Evolutionary conservation across 2,113 vertebrate genomes (phyloP).

Genomic region (Dunckerocampus dactyliophorus): DNA sequence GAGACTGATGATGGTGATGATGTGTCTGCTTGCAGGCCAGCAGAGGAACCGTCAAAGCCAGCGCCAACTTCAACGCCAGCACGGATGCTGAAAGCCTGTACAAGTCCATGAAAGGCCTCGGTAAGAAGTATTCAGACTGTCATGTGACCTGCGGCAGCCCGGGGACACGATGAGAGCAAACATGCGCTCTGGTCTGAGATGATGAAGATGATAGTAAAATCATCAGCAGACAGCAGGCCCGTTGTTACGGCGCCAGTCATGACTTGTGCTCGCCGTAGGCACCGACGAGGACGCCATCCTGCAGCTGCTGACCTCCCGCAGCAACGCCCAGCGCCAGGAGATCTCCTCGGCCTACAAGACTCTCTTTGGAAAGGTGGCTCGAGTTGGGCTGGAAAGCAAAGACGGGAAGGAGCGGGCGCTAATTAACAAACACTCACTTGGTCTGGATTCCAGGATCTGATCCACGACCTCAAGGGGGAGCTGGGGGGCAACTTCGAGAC

Average conservation of each 20-base stretch:
- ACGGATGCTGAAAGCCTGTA: slow-evolving; percentile 83
- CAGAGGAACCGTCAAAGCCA: slow-evolving; percentile 81
- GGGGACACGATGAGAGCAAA: neutral
- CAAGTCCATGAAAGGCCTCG: slow-evolving; percentile 95
- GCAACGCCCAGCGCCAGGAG: slow-evolving; percentile 86
- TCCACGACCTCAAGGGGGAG: slow-evolving; percentile 86
- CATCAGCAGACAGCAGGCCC: slow-evolving; percentile 7
- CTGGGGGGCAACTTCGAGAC: slow-evolving; percentile 90
- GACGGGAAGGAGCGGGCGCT: too few species aligned
- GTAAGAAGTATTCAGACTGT: slow-evolving; percentile 66
- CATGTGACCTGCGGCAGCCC: slow-evolving; percentile 4
- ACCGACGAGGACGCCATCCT: slow-evolving; percentile 88
- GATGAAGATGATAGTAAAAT: neutral
- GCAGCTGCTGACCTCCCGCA: slow-evolving; percentile 80
- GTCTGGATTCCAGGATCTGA: slow-evolving; percentile 77
- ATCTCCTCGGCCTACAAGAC: slow-evolving; percentile 85
- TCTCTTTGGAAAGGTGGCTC: slow-evolving; percentile 84
- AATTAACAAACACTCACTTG: neutral
- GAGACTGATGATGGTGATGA: too few species aligned
- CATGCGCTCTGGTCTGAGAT: too few species aligned
- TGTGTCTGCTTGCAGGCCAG: slow-evolving; percentile 53
- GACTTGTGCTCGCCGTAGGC: slow-evolving; percentile 70
- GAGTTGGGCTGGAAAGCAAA: too few species aligned
- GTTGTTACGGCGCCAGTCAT: slow-evolving; percentile 28
- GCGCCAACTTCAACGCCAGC: slow-evolving; percentile 80